Base-by-base conservation (phyloP, 2,888 invertebrate genomes). In the Polia nebulosa region DNA sequence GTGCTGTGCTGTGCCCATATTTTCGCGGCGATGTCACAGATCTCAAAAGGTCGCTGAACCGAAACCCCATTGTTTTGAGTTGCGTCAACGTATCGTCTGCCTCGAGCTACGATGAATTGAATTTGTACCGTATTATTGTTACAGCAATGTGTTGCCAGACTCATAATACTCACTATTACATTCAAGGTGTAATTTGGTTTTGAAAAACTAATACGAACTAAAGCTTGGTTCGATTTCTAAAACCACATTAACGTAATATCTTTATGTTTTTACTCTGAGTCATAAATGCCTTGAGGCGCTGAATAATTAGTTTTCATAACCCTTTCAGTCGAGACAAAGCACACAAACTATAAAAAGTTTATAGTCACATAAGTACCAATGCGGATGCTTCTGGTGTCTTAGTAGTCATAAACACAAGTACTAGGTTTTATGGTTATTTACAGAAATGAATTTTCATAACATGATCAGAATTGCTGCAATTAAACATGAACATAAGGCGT, bases 1-100 rank as follows among this genome's bases (percentile, higher is more conserved):
- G 86, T 83, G 87, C 76, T 76, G 58, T 87, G 87, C 88, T 91
- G 90, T 91, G 91, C 91, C 90, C 92, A 93, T 94, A 94, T 93
- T 94, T 94, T 93, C 90, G 90, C 91, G 86, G 87, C 93, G 92
- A 91, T 94, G 94, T 94, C 95, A 95, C 93, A 93, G 92, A 91
- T 92, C 90, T 90, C 88, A 85, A 93, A 93, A 95, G 95, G 95
- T 95, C 94, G 89, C 86, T 92, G 94, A 94, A 93, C 94, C 88
- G 88, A 92, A 92, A 92, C 90, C 90, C 94, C 91, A 95, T 95
- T 95, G 95, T 95, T 92, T 92, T 88, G 90, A 87, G 90, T 95
- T 95, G 94, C 95, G 93, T 94, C 94, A 95, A 90, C 91, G 89
- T 89, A 93, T 91, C 94, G 90, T 94, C 94, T 94, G 93, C 93